Base-by-base conservation (phyloP, 2,888 invertebrate species). In the Chloromyia formosa region DNA sequence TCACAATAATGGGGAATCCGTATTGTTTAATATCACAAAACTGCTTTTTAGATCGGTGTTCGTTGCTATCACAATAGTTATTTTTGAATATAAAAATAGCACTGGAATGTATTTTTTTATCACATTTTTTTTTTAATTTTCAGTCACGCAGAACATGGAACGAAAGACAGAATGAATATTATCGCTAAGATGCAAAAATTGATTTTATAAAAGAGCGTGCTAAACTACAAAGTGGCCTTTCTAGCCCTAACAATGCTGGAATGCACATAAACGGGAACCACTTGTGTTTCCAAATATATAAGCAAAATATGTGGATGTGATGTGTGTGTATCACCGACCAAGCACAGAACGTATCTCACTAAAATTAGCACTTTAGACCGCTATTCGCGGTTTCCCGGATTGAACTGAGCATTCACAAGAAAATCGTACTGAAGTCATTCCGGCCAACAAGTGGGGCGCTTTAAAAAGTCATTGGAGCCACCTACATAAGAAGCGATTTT, bases 391-490 rank as follows among this genome's bases (percentile, higher is more conserved):
- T 64, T 75, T 62, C 75, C 56, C 69, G 69, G 62, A 69, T 61
- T 69, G 64, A 75, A 76, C 76, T 76, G 69, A 76, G 73, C 71
- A 61, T 60, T 53, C 74, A 58, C 58, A 22, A 22, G 62, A 61
- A 73, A 61, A 54, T 76, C 54, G 61, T 56, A 64, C 64, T 76
- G 66, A 76, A 76, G 76, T 76, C 76, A 76, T 76, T 76, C 72
- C 58, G 22, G 56, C 16, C 40, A 58, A 42, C 56, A 45, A 68
- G 74, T 74, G 74, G 74, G 74, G 74, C 54, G 74, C 68, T 74
- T 71, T 58, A 71, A 71, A 49, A 66, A 49, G 14, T 66, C 18
- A 10, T 53, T 71, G 58, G 10, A 53, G 18, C 69, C 71, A 58
- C 71, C 71, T 71, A 71, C 71, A 58, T 56, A 27, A 5, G 45